phyloP scores from a whole-genome alignment of 2,888 invertebrate genomes.

The Cenopis cana region DNA sequence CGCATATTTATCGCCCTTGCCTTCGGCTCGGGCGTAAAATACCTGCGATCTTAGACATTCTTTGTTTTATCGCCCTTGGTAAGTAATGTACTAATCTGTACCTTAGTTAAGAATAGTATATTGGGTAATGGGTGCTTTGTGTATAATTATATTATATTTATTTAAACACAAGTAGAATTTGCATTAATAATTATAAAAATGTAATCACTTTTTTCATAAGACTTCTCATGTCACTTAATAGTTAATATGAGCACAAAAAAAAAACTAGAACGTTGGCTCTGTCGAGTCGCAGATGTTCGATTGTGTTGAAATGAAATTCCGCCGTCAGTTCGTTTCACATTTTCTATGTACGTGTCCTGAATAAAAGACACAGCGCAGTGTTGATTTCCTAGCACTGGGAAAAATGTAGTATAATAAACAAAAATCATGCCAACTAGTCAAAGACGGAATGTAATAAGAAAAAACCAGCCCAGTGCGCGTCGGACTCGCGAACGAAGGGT shows the following conservation, averaged over 20 bases:
- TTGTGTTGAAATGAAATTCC: slow-evolving; percentile 44
- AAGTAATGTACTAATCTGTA: too few species aligned
- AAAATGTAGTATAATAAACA: slow-evolving; percentile 19
- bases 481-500: too few species aligned
- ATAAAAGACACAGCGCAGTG: slow-evolving; percentile 28
- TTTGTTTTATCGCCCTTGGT: too few species aligned
- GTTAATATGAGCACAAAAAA: slow-evolving; percentile 8
- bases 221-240: background rate
- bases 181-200: too few species aligned
- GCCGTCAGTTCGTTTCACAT: slow-evolving; percentile 43
- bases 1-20: too few species aligned
- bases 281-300: slow-evolving; percentile 39
- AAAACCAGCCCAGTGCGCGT: too few species aligned
- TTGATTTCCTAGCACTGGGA: slow-evolving; percentile 26
- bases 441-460: background rate
- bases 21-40: too few species aligned
- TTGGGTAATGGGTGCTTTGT: too few species aligned
- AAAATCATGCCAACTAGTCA: background rate
- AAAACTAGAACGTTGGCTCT: slow-evolving; percentile 22
- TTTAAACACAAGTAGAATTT: too few species aligned
- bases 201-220: background rate
- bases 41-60: too few species aligned
- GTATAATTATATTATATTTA: too few species aligned
- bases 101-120: too few species aligned
- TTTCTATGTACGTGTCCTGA: slow-evolving; percentile 42